Evolutionary conservation across 2,797 vertebrate genomes (phyloP).

Genomic region (Sebastes miniatus): DNA sequence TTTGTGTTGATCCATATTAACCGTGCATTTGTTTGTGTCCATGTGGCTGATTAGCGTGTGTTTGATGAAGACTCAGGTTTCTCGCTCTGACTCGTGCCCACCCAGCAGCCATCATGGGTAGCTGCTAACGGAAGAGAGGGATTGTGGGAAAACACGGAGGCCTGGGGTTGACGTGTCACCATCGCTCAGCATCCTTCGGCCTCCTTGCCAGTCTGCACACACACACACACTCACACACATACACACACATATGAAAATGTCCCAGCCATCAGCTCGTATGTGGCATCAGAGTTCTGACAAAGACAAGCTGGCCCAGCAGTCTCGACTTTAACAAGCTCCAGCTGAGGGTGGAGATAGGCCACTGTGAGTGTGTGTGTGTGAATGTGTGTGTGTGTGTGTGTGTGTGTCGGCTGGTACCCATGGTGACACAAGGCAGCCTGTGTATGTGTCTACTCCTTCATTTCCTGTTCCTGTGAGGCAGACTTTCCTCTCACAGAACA

Average conservation of each 20-base stretch:
- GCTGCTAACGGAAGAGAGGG: conserved; percentile 64
- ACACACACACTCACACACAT: conserved; percentile 18
- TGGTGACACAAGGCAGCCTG: conserved; percentile 87
- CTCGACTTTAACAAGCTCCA: conserved; percentile 94
- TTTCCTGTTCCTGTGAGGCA: conserved; percentile 91
- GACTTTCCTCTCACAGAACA: conserved; percentile 91
- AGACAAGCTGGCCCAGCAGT: conserved; percentile 88
- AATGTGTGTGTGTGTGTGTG: conserved; percentile 9
- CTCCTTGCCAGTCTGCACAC: conserved; percentile 28
- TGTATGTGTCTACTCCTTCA: conserved; percentile 92
- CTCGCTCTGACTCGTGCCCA: conserved; percentile 58
- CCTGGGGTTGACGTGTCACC: conserved; percentile 66
- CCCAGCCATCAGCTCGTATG: conserved; percentile 61
- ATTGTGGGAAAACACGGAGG: conserved; percentile 72
- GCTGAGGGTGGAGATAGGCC: conserved; percentile 82
- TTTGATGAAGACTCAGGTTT: conserved; percentile 62
- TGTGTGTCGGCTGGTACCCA: conserved; percentile 45
- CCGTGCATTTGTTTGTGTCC: conserved; percentile 45
- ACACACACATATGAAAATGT: conserved; percentile 45
- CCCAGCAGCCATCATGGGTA: conserved; percentile 65
- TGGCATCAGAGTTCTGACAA: conserved; percentile 78
- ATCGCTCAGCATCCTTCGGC: conserved; percentile 65
- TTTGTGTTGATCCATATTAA: conserved; percentile 45
- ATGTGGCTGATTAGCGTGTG: conserved; percentile 53
- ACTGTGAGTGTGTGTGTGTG: conserved; percentile 21